phyloP scores from a whole-genome alignment of 2,113 vertebrate species.

The Naja naja region DNA sequence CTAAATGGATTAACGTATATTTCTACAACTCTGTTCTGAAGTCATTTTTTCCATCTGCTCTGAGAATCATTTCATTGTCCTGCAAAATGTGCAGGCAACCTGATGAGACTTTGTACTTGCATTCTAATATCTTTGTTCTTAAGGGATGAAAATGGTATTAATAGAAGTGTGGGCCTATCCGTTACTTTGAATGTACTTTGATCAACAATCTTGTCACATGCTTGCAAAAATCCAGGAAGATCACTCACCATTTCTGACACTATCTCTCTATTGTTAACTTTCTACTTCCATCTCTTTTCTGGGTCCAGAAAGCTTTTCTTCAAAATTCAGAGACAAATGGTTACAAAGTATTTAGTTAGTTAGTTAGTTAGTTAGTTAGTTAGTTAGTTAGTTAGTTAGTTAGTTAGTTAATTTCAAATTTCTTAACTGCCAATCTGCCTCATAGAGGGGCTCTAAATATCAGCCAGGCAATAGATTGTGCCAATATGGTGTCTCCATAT shows the following conservation, averaged over 20 bases:
- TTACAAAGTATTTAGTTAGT: neutral
- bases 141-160: neutral
- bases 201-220: neutral
- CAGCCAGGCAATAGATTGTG: neutral
- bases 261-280: neutral
- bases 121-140: constrained; percentile 1
- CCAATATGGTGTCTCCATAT: neutral
- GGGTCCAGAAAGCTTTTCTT: neutral
- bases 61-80: constrained; percentile 3
- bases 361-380: too few species aligned
- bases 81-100: constrained; percentile 10
- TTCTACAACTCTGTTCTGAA: constrained; percentile 35
- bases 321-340: neutral
- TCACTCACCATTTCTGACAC: neutral
- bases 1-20: constrained; percentile 12
- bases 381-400: too few species aligned
- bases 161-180: neutral
- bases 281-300: neutral
- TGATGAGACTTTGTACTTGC: neutral
- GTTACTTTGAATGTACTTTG: neutral
- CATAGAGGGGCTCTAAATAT: neutral
- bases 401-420: too few species aligned
- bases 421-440: too few species aligned
- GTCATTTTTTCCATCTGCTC: constrained; percentile 28
- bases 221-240: neutral